Conservation (phyloP, 2,888 invertebrate species). For the Pyrocoelia pectoralis region DNA sequence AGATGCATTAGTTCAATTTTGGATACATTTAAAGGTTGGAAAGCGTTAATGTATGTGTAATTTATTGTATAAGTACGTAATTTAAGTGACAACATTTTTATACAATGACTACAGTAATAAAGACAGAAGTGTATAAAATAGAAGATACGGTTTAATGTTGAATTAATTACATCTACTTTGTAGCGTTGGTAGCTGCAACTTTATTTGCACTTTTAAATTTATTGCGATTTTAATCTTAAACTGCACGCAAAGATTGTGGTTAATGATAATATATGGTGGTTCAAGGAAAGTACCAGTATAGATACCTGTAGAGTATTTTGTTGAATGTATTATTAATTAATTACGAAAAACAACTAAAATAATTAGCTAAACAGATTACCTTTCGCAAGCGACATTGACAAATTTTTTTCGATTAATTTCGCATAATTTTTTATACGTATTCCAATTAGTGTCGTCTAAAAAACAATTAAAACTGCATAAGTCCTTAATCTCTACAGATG, state of each 20-base stretch:
- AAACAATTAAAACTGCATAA: slow-evolving; percentile 7
- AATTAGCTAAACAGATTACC: slow-evolving; percentile 22
- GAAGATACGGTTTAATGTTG: slow-evolving; percentile 2
- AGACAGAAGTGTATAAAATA: background rate
- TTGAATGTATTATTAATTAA: slow-evolving; percentile 9
- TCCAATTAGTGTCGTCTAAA: background rate
- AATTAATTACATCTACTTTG: slow-evolving; percentile 9
- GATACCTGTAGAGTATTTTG: slow-evolving; percentile 3
- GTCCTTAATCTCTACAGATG: slow-evolving; percentile 6
- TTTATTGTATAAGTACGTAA: background rate
- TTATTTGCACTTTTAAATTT: slow-evolving; percentile 12
- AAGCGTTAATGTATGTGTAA: slow-evolving; percentile 40
- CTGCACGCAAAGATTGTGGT: slow-evolving; percentile 12
- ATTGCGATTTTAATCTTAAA: slow-evolving; percentile 5
- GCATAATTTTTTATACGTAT: slow-evolving; percentile 8
- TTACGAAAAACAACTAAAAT: background rate
- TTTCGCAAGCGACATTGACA: slow-evolving; percentile 19
- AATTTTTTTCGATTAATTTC: slow-evolving; percentile 25
- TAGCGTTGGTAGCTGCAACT: slow-evolving; percentile 8
- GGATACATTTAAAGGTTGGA: slow-evolving; percentile 13
- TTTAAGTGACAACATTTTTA: slow-evolving; percentile 8
- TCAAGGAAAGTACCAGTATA: slow-evolving; percentile 2
- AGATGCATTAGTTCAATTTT: slow-evolving; percentile 25
- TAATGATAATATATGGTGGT: slow-evolving; percentile 11
- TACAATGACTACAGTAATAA: background rate